These are phyloP conservation scores for Coptodon rendalli DNA, from an alignment of 2,113 vertebrate genomes.

Conservation along the genomic window DNA sequence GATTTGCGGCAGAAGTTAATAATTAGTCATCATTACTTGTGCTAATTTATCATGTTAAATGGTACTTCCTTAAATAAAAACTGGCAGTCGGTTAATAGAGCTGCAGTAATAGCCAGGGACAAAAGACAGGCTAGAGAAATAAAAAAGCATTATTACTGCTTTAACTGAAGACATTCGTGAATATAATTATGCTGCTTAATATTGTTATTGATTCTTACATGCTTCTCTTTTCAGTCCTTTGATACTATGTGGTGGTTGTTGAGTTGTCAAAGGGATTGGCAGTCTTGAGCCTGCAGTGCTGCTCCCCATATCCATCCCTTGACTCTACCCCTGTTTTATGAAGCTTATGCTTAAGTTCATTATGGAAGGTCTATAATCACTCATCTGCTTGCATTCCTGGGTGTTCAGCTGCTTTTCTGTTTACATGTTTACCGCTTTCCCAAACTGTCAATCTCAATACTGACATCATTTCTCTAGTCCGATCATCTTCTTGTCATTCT, in stretches of 20 bases:
- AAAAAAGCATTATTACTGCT: neutral
- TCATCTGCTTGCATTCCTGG: neutral
- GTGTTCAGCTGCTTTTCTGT: neutral
- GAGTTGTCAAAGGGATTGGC: fast-evolving
- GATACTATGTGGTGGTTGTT: fast-evolving
- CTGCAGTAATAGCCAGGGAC: neutral
- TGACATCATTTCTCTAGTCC: neutral
- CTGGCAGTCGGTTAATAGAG: fast-evolving
- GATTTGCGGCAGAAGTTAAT: fast-evolving
- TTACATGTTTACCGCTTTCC: neutral
- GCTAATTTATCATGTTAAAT: neutral
- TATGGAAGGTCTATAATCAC: neutral
- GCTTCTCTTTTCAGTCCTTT: neutral
- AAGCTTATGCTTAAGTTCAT: neutral
- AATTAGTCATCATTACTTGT: neutral
- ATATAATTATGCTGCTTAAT: neutral
- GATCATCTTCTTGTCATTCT: fast-evolving
- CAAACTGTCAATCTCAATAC: neutral
- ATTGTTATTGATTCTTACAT: neutral
- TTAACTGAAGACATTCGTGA: neutral
- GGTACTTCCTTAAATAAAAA: neutral
- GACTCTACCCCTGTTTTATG: neutral
- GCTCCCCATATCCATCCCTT: neutral
- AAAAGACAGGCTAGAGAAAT: neutral
- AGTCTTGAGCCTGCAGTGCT: neutral